A percentile compares a stretch with the other conserved stretches of the same genome.
These are phyloP conservation scores for Drosophila falleni DNA, from an alignment of 2,888 invertebrate species.

Conservation along the genomic window DNA sequence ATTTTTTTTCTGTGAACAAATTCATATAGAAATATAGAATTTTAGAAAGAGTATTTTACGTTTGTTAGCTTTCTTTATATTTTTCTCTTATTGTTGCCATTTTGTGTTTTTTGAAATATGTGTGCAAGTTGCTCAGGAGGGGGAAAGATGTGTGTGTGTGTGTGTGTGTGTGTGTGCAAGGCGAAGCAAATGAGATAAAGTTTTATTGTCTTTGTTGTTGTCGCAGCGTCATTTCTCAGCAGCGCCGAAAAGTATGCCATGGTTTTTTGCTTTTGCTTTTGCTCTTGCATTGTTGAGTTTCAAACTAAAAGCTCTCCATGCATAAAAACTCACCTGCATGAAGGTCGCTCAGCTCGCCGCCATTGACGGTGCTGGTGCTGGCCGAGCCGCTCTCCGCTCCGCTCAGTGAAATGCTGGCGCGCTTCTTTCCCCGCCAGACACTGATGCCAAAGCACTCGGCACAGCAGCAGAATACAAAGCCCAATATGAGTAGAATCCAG, in stretches of 20 bases:
- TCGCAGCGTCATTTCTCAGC: slow-evolving; percentile 47
- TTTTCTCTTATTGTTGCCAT: slow-evolving; percentile 46
- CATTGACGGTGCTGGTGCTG: slow-evolving; percentile 24
- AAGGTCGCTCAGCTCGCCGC: slow-evolving; percentile 34
- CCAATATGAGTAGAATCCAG: slow-evolving; percentile 82
- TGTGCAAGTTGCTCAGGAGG: background rate
- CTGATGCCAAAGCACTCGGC: slow-evolving; percentile 81
- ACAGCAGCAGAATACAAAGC: slow-evolving; percentile 83
- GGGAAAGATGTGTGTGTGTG: background rate
- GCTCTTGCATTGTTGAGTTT: slow-evolving; percentile 1
- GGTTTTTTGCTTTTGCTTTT: slow-evolving; percentile 7
- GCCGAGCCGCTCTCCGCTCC: slow-evolving; percentile 44
- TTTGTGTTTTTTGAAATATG: slow-evolving; percentile 50
- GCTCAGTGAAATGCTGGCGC: slow-evolving; percentile 46
- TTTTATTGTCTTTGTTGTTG: slow-evolving; percentile 32
- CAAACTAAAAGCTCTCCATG: slow-evolving; percentile 40
- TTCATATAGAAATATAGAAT: no score
- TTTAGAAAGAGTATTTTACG: slow-evolving; percentile 22
- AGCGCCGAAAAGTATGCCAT: slow-evolving; percentile 70
- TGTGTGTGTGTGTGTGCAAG: slow-evolving; percentile 4
- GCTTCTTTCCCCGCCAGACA: slow-evolving; percentile 70
- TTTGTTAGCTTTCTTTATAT: background rate
- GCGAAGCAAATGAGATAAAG: slow-evolving; percentile 34
- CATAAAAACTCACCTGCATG: slow-evolving; percentile 63
- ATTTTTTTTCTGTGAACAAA: no score